Percentiles rank a stretch among this genome's conserved stretches.
Evolutionary conservation across 1,140 invertebrate genomes (phyloP).

Genomic region (Polypedilum vanderplanki): DNA sequence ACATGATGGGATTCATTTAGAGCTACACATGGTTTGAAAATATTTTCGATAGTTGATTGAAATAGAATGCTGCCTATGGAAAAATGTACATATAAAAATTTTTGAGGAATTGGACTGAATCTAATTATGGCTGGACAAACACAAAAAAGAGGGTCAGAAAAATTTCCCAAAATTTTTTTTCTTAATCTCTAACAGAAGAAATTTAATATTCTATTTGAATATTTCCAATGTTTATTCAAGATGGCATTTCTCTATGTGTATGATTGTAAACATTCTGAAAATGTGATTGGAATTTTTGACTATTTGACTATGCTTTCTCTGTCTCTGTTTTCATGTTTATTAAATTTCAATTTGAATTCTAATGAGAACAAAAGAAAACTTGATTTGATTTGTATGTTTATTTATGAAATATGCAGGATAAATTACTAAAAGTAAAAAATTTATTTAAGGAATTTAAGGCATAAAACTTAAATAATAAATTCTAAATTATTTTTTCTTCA

Average conservation of each 20-base stretch:
- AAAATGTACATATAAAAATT: no score
- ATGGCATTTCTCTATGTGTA: not conserved
- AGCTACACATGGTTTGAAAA: not conserved
- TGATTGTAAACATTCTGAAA: slow-evolving; percentile 15
- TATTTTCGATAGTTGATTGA: no score
- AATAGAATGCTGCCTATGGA: no score
- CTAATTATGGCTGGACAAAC: not conserved
- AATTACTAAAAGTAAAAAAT: no score
- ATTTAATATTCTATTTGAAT: slow-evolving; percentile 30
- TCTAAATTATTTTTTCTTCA: no score
- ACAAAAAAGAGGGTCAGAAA: not conserved
- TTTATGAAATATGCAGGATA: no score
- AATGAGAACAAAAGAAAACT: no score
- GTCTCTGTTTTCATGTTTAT: not conserved
- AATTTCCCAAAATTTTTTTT: not conserved
- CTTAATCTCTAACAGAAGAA: slow-evolving; percentile 32
- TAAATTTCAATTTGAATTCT: no score
- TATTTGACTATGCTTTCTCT: slow-evolving; percentile 19
- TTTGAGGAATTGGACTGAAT: not conserved
- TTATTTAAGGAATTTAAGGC: no score
- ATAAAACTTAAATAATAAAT: no score
- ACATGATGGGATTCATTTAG: not conserved
- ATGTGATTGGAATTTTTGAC: slow-evolving; percentile 23
- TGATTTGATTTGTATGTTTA: no score
- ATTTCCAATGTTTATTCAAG: slow-evolving; percentile 23